Evolutionary conservation across 2,888 invertebrate genomes (phyloP), one percentile per base, ranked within the genome.

Genomic region (Ditylenchus weischeri): DNA sequence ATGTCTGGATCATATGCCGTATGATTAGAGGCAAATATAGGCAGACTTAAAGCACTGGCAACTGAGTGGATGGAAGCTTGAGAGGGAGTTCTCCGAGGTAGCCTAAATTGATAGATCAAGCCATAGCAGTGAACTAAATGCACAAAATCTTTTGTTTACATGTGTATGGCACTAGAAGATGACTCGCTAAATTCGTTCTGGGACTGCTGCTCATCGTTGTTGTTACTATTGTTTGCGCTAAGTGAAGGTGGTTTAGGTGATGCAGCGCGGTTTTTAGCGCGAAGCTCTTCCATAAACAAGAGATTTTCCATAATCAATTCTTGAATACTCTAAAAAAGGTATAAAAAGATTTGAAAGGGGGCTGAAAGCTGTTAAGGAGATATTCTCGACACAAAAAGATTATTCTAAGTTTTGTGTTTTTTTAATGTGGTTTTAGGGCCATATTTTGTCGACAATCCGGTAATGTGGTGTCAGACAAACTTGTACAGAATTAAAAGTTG

Each of bases 221-320:
- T 50, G 5, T 50, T 18, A 50, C 5, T 19, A 50, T 19, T 21
- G n/a, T 54, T 54, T 4, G 23, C 54, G n/a, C 54, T 23, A 54
- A 23, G 11, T 54, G 54, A 15, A 43, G 43, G 36, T 35, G 59
- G 36, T 38, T 59, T 18, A 23, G 59, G 59, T 13, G 59, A 59
- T 7, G 59, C 36, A 23, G 36, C 1, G 13, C 59, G 18, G n/a
- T 38, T 59, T 36, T 19, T 23, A 15, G 59, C 36, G n/a, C 38
- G 66, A n/a, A 70, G 38, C 15, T 57, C 35, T 38, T 72, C 58
- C 13, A 73, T 66, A 8, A 66, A 43, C 73, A 88, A 89, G 21
- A 89, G 88, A 1, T 90, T 90, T 80, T 90, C 89, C 77, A 88
- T 86, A 85, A 92, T 90, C 38, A 91, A 89, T 81, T 89, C 88